Base-by-base conservation (phyloP, 2,797 vertebrate species). In the Lithobates sylvaticus region DNA sequence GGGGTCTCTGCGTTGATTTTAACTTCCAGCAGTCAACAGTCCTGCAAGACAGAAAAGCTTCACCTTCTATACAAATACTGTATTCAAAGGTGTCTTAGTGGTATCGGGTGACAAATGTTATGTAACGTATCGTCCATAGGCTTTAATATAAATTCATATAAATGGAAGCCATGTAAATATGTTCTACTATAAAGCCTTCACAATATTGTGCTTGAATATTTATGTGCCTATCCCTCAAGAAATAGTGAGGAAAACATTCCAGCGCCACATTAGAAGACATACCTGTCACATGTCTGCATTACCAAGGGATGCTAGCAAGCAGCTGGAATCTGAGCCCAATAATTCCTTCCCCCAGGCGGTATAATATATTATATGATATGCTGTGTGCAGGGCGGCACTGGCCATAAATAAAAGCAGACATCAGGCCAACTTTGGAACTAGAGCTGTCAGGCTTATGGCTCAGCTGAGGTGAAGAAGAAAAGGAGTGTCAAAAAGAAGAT, bases 341-440 rank as follows among this genome's bases (percentile, higher is more conserved):
- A 72, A 61, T 61, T 6, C 32, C 13, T n/a, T 10, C 58, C 81
- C 44, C 21, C 10, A 42, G 72, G 81, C 81, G n/a, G 26, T 70
- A 72, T 32, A 54, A 27, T n/a, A 61, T 18, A 23, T 61, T 73
- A 50, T 75, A 47, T 58, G 26, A 81, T 32, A 75, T 18, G 27
- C 18, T 47, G 3, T 2, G 42, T 7, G 5, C n/a, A 74, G 67
- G 36, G 26, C 67, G 1, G 26, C 67, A 9, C 26, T 10, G 10
- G 39, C 67, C 42, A 71, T 80, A 80, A 70, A 80, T 80, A 70
- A 47, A 29, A 21, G 9, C 50, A 32, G 64, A 68, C 32, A 54
- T 12, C 58, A 47, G 64, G 39, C 18, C 61, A 44, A 36, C 7
- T 44, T 26, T 10, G 23, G 36, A 23, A 42, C 42, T 32, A 44